Percentiles rank a stretch among this genome's conserved stretches.
These are phyloP conservation scores for Helostoma temminkii DNA, from an alignment of 2,797 vertebrate species.

Conservation along the genomic window DNA sequence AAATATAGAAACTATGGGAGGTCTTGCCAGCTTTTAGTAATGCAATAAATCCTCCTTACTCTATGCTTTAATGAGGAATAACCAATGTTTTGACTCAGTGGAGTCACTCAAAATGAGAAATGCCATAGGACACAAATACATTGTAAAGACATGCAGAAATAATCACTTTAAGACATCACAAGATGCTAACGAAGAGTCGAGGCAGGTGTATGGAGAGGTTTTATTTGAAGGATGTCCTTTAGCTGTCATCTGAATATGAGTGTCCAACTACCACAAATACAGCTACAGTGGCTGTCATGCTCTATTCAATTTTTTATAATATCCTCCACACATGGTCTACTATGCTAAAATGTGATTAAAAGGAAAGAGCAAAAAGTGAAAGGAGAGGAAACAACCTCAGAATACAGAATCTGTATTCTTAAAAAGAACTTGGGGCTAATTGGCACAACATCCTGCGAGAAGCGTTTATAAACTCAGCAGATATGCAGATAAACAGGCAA, in stretches of 20 bases:
- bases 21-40: conserved; percentile 25
- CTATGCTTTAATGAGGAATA: conserved; percentile 39
- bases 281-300: conserved; percentile 7
- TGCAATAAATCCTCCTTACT: conserved; percentile 11
- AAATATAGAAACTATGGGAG: conserved; percentile 20
- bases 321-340: conserved; percentile 3
- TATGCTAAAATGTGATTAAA: conserved; percentile 31
- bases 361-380: neutral
- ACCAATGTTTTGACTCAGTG: conserved; percentile 6
- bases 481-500: conserved; percentile 14
- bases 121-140: conserved; percentile 26
- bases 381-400: conserved; percentile 15
- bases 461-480: conserved; percentile 21
- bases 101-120: conserved; percentile 37
- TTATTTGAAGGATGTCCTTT: conserved; percentile 16
- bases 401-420: conserved; percentile 39
- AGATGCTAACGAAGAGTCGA: conserved; percentile 3
- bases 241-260: conserved; percentile 8
- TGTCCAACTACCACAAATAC: conserved; percentile 10
- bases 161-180: conserved; percentile 33
- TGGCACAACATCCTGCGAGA: conserved; percentile 14
- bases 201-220: conserved; percentile 4
- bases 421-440: conserved; percentile 20
- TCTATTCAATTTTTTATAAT: conserved; percentile 8
- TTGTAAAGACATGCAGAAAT: conserved; percentile 19